Evolutionary conservation across 1,140 invertebrate genomes (phyloP).

Genomic region (Odontomachus brunneus): DNA sequence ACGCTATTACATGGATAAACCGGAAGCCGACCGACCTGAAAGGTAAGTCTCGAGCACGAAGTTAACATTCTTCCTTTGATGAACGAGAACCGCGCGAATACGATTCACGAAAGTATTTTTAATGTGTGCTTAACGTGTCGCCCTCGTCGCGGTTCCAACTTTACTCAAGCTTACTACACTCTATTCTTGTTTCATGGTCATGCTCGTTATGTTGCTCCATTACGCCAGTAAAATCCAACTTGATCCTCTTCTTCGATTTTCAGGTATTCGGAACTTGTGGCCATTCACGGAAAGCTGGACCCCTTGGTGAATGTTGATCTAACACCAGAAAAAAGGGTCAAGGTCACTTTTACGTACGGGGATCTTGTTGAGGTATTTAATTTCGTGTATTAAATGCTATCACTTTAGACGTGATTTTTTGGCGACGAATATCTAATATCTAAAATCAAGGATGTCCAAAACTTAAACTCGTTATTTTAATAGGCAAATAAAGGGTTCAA

Average conservation of each 20-base stretch:
- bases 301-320: conserved; percentile 94
- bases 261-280: conserved; percentile 93
- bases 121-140: conserved; percentile 8
- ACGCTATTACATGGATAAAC: conserved; percentile 95
- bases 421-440: too few relatives aligned
- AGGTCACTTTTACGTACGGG: conserved; percentile 93
- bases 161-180: conserved; percentile 51
- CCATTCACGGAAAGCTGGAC: conserved; percentile 94
- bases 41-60: conserved; percentile 84
- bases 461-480: too few relatives aligned
- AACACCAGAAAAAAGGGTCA: conserved; percentile 93
- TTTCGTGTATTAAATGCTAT: too few relatives aligned
- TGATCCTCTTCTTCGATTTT: conserved; percentile 73
- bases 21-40: conserved; percentile 91
- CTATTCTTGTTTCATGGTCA: conserved; percentile 69
- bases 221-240: conserved; percentile 20
- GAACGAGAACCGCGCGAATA: not conserved
- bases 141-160: not conserved
- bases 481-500: not conserved
- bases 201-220: not conserved
- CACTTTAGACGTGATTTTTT: too few relatives aligned
- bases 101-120: not conserved
- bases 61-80: not conserved
- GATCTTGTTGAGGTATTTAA: conserved; percentile 88
- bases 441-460: too few relatives aligned